These are phyloP conservation scores for Drosophila niveifrons DNA, from an alignment of 2,888 invertebrate species.

Conservation along the genomic window DNA sequence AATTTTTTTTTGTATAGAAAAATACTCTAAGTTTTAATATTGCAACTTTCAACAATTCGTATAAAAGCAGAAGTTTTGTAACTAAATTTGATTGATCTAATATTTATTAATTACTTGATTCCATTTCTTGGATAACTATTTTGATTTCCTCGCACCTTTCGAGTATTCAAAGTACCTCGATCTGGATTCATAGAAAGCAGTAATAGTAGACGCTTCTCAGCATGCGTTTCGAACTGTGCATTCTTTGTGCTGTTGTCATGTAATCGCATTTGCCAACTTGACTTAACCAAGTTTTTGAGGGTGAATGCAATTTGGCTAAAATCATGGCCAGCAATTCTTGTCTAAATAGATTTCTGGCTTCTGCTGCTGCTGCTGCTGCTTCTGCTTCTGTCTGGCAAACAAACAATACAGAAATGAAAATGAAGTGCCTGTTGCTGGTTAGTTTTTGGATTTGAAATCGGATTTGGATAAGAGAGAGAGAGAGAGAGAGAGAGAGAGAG, in stretches of 20 bases:
- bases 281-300: conserved; percentile 35
- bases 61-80: too few relatives aligned
- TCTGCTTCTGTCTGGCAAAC: conserved; percentile 30
- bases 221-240: too few relatives aligned
- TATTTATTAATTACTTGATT: too few relatives aligned
- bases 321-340: conserved; percentile 59
- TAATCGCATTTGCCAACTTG: conserved; percentile 67
- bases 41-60: too few relatives aligned
- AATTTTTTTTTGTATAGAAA: too few relatives aligned
- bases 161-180: background rate
- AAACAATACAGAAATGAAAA: conserved; percentile 47
- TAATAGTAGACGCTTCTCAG: background rate
- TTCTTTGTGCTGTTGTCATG: conserved; percentile 38
- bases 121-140: background rate
- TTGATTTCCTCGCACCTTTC: background rate
- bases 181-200: background rate
- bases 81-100: too few relatives aligned
- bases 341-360: conserved; percentile 56
- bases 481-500: conserved; percentile 28
- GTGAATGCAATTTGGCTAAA: conserved; percentile 70
- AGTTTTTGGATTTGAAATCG: conserved; percentile 29
- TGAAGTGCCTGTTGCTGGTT: conserved; percentile 62
- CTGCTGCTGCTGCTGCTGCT: conserved; percentile 1
- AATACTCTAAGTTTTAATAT: too few relatives aligned
- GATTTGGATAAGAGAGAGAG: conserved; percentile 35